phyloP scores from a whole-genome alignment of 2,888 invertebrate species.

The Cantharis lateralis region DNA sequence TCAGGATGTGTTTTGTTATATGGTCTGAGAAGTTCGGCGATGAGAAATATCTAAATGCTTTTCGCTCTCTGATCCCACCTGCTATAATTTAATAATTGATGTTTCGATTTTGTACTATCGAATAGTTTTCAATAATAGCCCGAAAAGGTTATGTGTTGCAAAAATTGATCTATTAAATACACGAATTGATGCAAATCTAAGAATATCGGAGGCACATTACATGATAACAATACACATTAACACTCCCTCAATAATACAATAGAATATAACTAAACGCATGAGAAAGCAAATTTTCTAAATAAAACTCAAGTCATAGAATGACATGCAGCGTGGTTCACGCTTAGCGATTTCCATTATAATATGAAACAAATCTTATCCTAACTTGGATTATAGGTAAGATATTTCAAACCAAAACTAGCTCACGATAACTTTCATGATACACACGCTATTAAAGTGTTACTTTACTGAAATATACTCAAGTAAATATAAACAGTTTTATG shows the following conservation, averaged over 20 bases:
- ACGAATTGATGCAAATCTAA: conserved; percentile 33
- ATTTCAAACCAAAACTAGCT: conserved; percentile 24
- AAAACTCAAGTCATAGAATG: conserved; percentile 48
- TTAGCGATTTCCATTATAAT: conserved; percentile 49
- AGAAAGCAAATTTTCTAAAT: conserved; percentile 46
- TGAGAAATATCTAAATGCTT: conserved; percentile 24
- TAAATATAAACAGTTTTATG: background rate
- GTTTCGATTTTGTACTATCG: background rate
- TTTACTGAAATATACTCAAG: background rate
- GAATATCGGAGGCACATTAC: conserved; percentile 38
- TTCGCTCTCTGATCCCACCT: conserved; percentile 26
- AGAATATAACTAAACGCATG: conserved; percentile 40
- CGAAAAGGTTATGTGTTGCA: background rate
- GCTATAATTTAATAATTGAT: conserved; percentile 6
- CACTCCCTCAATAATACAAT: conserved; percentile 43
- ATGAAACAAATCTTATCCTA: conserved; percentile 39
- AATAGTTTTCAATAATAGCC: background rate
- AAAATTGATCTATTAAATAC: conserved; percentile 10
- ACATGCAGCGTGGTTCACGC: conserved; percentile 50
- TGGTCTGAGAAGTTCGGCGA: conserved; percentile 25
- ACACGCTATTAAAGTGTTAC: conserved; percentile 12
- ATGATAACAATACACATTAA: conserved; percentile 43
- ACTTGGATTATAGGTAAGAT: conserved; percentile 30
- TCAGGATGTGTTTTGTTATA: conserved; percentile 36
- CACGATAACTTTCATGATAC: conserved; percentile 13